Percentiles rank a stretch among this genome's conserved stretches.
These are phyloP conservation scores for Clarias pachynema DNA, from an alignment of 2,797 vertebrate species.

Conservation along the genomic window DNA sequence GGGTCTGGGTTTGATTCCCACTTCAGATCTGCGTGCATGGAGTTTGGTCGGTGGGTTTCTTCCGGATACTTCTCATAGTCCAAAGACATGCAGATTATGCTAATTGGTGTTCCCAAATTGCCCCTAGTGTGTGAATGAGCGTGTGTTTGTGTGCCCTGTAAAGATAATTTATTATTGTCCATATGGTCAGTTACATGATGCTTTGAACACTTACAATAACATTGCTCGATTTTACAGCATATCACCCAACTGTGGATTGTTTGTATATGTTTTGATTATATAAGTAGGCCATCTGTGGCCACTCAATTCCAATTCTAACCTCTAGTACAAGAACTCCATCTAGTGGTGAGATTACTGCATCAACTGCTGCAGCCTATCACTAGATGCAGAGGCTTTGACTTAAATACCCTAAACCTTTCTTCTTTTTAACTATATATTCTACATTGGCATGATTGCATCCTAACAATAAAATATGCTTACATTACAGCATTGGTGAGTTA, in stretches of 20 bases:
- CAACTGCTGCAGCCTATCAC: background rate
- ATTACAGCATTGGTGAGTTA: background rate
- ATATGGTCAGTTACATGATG: background rate
- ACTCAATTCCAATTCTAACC: background rate
- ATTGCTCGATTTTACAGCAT: background rate
- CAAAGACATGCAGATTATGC: no score
- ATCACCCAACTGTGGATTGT: background rate
- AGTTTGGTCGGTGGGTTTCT: no score
- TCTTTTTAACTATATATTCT: background rate
- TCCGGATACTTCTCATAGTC: no score
- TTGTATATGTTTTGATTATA: background rate
- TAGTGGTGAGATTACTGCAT: slow-evolving; percentile 1
- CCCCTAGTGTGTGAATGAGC: no score
- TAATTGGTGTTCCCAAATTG: no score
- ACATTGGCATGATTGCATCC: background rate
- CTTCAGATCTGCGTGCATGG: no score
- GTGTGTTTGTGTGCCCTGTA: no score
- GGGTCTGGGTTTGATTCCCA: no score
- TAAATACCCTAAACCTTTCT: background rate
- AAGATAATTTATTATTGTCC: background rate
- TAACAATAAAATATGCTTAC: background rate
- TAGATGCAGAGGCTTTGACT: background rate
- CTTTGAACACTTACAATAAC: background rate
- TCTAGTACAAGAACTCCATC: slow-evolving; percentile 8
- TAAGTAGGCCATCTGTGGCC: background rate